phyloP scores from a whole-genome alignment of 2,888 invertebrate genomes.

The Byasa hedistus region DNA sequence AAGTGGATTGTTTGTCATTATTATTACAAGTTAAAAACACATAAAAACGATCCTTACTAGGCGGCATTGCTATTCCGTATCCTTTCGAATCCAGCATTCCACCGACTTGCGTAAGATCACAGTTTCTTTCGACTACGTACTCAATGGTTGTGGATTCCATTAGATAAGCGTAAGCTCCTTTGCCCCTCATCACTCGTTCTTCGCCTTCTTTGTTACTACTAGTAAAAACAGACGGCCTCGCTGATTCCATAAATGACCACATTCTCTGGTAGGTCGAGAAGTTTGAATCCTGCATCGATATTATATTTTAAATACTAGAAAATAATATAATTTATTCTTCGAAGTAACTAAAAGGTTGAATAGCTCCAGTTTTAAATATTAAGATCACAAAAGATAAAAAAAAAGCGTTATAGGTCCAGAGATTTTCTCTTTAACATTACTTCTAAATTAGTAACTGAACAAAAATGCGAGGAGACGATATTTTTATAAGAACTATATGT shows the following conservation, averaged over 20 bases:
- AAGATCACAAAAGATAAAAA: too few species aligned
- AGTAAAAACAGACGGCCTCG: constrained; percentile 92
- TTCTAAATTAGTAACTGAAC: not conserved
- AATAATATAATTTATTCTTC: not conserved
- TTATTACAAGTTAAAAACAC: constrained; percentile 1
- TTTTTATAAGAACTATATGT: not conserved
- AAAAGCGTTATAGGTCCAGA: too few species aligned
- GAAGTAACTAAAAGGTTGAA: not conserved
- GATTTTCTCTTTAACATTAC: not conserved
- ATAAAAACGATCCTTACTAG: constrained; percentile 81
- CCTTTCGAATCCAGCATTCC: constrained; percentile 96
- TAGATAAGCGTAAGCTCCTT: constrained; percentile 95
- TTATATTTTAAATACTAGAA: not conserved
- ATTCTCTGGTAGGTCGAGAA: constrained; percentile 96
- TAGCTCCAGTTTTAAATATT: not conserved
- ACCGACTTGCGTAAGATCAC: constrained; percentile 94
- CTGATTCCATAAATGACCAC: constrained; percentile 97
- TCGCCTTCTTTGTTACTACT: constrained; percentile 93
- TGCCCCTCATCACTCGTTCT: constrained; percentile 90
- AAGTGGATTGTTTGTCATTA: not conserved
- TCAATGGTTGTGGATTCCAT: constrained; percentile 99
- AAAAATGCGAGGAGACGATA: not conserved
- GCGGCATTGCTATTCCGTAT: constrained; percentile 96
- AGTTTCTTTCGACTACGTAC: constrained; percentile 93
- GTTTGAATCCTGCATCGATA: constrained; percentile 87